These are phyloP conservation scores for Pedetes capensis DNA, from an alignment of 2,113 vertebrate genomes.

Conservation along the genomic window DNA sequence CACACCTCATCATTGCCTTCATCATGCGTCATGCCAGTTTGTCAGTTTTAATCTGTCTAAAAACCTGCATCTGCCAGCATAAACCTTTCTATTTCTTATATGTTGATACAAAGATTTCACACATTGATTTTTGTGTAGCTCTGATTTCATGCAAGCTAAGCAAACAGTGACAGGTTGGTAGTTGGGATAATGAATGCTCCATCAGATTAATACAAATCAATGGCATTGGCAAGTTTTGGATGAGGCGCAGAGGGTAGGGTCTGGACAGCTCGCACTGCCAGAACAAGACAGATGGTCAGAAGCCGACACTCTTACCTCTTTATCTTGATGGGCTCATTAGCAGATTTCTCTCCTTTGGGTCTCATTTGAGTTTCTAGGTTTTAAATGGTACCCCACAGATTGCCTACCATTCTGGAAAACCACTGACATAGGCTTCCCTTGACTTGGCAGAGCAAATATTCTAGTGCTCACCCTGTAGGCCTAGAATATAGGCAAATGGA, in stretches of 20 bases:
- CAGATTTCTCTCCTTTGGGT: constrained; percentile 73
- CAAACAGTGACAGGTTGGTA: constrained; percentile 74
- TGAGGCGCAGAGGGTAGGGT: constrained; percentile 30
- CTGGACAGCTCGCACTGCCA: constrained; percentile 64
- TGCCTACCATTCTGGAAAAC: constrained; percentile 58
- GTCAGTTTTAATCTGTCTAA: constrained; percentile 71
- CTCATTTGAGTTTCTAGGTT: constrained; percentile 74
- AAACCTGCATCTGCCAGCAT: constrained; percentile 67
- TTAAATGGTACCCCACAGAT: constrained; percentile 76
- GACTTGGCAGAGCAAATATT: constrained; percentile 48
- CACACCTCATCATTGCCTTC: constrained; percentile 50
- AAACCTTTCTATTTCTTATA: constrained; percentile 65
- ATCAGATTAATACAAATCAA: constrained; percentile 76
- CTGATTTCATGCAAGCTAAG: constrained; percentile 77
- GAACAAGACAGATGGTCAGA: constrained; percentile 77
- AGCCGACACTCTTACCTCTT: constrained; percentile 76
- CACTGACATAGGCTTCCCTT: constrained; percentile 23
- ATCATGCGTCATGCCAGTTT: constrained; percentile 54
- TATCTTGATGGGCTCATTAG: constrained; percentile 78
- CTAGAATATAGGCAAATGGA: neutral
- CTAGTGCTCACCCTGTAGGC: neutral
- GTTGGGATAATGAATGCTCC: constrained; percentile 63
- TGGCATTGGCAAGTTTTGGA: constrained; percentile 72
- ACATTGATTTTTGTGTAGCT: constrained; percentile 75
- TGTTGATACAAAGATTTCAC: constrained; percentile 77